These are phyloP conservation scores for Sarcophaga subvicina DNA, from an alignment of 2,888 invertebrate species.

Conservation along the genomic window DNA sequence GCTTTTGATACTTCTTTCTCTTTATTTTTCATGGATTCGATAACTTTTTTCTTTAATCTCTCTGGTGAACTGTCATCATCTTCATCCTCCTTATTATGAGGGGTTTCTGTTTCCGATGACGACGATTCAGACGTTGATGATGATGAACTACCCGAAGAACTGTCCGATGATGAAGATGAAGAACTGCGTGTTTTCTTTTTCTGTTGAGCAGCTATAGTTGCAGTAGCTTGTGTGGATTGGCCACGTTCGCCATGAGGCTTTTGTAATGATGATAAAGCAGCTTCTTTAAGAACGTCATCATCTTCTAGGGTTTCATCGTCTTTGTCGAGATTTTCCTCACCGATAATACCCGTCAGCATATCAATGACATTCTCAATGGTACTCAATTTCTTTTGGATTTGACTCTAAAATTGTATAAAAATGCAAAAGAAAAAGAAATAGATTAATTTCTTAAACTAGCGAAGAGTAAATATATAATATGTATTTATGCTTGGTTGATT, in stretches of 20 bases:
- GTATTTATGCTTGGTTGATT: conserved; percentile 62
- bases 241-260: conserved; percentile 42
- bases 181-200: conserved; percentile 67
- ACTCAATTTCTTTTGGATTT: conserved; percentile 82
- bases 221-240: not conserved
- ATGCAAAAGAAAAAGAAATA: conserved; percentile 37
- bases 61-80: conserved; percentile 79
- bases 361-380: conserved; percentile 94
- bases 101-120: conserved; percentile 73
- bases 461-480: conserved; percentile 34
- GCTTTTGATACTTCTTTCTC: conserved; percentile 68
- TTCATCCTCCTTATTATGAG: conserved; percentile 70
- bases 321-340: conserved; percentile 84
- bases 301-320: conserved; percentile 70
- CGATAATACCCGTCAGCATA: conserved; percentile 93
- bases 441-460: conserved; percentile 52
- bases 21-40: conserved; percentile 81
- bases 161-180: conserved; percentile 66
- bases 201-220: conserved; percentile 37
- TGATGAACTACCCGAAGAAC: conserved; percentile 74
- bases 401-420: conserved; percentile 75
- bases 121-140: conserved; percentile 75
- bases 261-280: conserved; percentile 50
- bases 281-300: conserved; percentile 61
- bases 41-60: conserved; percentile 80